phyloP scores from a whole-genome alignment of 2,797 vertebrate species.

The Cirrhinus mrigala region DNA sequence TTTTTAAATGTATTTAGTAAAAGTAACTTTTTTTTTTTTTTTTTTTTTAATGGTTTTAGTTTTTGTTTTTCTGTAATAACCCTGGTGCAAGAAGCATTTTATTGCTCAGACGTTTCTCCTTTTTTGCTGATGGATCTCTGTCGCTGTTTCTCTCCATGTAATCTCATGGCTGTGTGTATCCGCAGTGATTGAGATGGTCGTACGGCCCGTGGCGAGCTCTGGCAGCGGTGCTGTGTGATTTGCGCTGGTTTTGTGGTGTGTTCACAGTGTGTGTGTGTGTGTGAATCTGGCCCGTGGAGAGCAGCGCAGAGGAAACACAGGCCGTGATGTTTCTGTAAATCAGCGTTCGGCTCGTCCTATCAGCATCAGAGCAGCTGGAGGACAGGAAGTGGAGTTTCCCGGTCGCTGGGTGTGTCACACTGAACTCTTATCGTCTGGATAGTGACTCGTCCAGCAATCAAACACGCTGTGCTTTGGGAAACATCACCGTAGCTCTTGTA shows the following conservation, averaged over 20 bases:
- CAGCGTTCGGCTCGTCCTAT: conserved; percentile 2
- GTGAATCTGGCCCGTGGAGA: conserved; percentile 44
- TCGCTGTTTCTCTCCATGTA: background rate
- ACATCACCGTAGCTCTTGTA: background rate
- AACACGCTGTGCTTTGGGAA: background rate
- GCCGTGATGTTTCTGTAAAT: conserved; percentile 26
- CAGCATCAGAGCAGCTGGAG: conserved; percentile 32
- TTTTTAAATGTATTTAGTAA: no score
- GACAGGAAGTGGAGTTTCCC: conserved; percentile 29
- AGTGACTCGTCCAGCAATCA: background rate
- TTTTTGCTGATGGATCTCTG: background rate
- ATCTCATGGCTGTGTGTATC: background rate
- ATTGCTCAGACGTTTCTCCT: background rate
- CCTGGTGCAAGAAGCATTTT: background rate
- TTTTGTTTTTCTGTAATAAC: background rate
- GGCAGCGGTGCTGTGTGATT: background rate
- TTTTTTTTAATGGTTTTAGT: no score
- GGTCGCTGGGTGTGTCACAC: conserved; percentile 39
- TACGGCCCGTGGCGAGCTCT: background rate
- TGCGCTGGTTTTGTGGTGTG: conserved; percentile 29
- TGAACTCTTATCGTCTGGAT: conserved; percentile 15
- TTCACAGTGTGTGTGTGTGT: conserved; percentile 46
- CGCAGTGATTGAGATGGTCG: no score
- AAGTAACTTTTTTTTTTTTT: no score
- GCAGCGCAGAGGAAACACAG: conserved; percentile 41